Evolutionary conservation across 2,797 vertebrate species (phyloP).

Genomic region (Arremon brunneinucha): DNA sequence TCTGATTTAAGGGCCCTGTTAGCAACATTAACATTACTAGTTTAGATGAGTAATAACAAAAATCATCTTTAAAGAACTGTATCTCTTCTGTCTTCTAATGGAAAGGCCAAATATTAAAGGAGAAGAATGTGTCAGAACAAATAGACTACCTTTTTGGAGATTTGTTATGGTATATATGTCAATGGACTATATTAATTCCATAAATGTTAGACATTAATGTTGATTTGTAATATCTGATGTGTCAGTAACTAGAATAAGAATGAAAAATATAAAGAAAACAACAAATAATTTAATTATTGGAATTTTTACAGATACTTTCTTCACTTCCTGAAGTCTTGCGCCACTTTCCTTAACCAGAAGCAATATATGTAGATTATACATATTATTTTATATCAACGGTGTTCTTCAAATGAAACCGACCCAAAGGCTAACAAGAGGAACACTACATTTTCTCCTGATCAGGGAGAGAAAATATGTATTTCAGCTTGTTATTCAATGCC

Average conservation of each 20-base stretch:
- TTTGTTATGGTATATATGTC: neutral
- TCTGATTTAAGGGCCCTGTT: conserved; percentile 16
- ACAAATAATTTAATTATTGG: neutral
- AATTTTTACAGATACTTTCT: neutral
- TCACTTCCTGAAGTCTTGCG: neutral
- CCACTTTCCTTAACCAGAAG: neutral
- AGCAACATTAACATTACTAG: neutral
- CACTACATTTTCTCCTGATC: neutral
- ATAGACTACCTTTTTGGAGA: neutral
- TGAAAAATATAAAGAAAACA: conserved; percentile 2
- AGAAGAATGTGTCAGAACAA: neutral
- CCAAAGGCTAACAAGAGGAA: neutral
- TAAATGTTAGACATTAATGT: neutral
- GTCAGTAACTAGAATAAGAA: neutral
- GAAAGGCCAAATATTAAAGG: neutral
- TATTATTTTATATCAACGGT: neutral
- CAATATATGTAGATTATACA: neutral
- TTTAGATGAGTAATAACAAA: conserved; percentile 45
- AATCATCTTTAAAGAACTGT: conserved; percentile 12
- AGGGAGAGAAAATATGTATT: neutral
- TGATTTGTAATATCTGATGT: neutral
- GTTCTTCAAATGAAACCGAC: neutral
- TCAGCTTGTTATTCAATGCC: neutral
- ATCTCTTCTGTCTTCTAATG: conserved; percentile 16
- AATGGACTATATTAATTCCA: conserved; percentile 29